Conservation (phyloP, 2,888 invertebrate species). For the Pterobdella sp. region DNA sequence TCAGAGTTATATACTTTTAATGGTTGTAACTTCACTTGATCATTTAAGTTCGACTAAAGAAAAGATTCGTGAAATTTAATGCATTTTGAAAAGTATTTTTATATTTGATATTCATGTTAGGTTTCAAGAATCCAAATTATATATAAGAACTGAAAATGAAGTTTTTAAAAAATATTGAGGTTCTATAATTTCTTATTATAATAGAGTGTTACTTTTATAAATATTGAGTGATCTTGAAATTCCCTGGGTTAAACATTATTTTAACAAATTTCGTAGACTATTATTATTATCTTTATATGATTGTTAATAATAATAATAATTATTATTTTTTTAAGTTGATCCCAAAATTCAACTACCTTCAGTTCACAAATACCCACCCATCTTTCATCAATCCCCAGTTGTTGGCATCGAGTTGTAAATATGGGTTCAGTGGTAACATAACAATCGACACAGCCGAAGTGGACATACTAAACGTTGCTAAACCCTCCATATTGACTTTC, state of each 20-base stretch:
- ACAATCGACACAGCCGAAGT: slow-evolving; percentile 16
- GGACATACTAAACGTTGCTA: background rate
- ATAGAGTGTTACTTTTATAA: too few relatives aligned
- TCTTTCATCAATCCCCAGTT: background rate
- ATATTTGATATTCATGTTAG: background rate
- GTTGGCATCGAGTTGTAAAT: background rate
- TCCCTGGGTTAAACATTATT: too few relatives aligned
- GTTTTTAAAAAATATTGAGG: too few relatives aligned
- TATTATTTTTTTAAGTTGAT: background rate
- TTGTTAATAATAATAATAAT: background rate
- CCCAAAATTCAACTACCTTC: too few relatives aligned
- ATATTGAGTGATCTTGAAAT: too few relatives aligned
- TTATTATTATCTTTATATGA: too few relatives aligned
- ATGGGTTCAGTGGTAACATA: slow-evolving; percentile 20
- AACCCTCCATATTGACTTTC: background rate
- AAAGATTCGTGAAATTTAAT: background rate
- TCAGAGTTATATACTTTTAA: background rate
- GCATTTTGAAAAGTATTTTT: background rate
- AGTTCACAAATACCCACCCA: background rate
- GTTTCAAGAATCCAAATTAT: slow-evolving; percentile 5
- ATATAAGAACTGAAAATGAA: too few relatives aligned
- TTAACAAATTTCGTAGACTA: too few relatives aligned
- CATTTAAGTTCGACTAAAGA: too few relatives aligned
- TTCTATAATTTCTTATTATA: too few relatives aligned
- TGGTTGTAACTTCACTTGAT: background rate